Conservation (phyloP, 2,888 invertebrate species). For the Aradus depressus region DNA sequence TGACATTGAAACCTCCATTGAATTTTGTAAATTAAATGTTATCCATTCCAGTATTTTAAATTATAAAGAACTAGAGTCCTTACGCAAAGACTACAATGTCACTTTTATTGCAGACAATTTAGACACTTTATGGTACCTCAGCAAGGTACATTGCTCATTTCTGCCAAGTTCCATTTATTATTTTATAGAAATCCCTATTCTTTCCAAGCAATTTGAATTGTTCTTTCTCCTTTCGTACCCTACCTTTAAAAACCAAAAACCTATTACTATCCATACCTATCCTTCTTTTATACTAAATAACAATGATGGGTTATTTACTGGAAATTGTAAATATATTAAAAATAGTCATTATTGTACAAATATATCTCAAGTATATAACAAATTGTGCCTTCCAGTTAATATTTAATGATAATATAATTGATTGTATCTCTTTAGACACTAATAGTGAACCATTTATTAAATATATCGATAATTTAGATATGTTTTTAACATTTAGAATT, state of each 20-base stretch:
- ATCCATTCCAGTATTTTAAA: background rate
- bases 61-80: background rate
- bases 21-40: conserved; percentile 2
- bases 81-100: background rate
- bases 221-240: conserved; percentile 10
- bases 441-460: too few relatives aligned
- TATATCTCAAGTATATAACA: too few relatives aligned
- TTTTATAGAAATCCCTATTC: conserved; percentile 6
- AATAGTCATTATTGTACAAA: background rate
- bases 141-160: conserved; percentile 1
- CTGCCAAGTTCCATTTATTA: background rate
- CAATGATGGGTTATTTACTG: background rate
- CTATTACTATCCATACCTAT: background rate
- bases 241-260: background rate
- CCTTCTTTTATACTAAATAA: conserved; percentile 4
- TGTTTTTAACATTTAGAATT: too few relatives aligned
- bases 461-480: too few relatives aligned
- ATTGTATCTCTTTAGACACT: too few relatives aligned
- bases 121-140: conserved; percentile 1
- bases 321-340: conserved; percentile 1
- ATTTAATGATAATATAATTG: too few relatives aligned
- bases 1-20: background rate
- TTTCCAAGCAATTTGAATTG: background rate
- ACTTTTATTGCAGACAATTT: background rate
- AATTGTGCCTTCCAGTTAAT: too few relatives aligned